Conservation (phyloP, 2,888 invertebrate genomes). For the Leucophenga maculata region DNA sequence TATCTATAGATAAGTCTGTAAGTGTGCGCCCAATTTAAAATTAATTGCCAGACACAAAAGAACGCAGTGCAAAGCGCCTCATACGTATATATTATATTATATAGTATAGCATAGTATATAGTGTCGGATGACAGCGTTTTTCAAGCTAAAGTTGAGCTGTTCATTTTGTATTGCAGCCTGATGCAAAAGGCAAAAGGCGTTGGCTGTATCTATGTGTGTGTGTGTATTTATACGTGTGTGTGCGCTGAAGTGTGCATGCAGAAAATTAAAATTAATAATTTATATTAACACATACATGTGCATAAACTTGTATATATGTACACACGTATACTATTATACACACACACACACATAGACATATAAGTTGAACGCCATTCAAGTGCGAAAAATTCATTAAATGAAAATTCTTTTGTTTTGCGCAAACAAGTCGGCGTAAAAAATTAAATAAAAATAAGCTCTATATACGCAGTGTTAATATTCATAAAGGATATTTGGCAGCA, state of each 20-base stretch:
- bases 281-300: slow-evolving; percentile 55
- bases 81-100: no score
- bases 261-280: slow-evolving; percentile 70
- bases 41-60: slow-evolving; percentile 70
- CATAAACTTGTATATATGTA: slow-evolving; percentile 20
- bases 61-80: slow-evolving; percentile 30
- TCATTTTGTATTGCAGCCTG: neutral
- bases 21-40: slow-evolving; percentile 67
- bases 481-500: no score
- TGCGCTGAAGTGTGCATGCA: slow-evolving; percentile 65
- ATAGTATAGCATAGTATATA: no score
- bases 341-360: no score
- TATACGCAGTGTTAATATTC: neutral
- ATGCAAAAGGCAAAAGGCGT: slow-evolving; percentile 6
- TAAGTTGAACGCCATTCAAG: slow-evolving; percentile 13
- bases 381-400: slow-evolving; percentile 34
- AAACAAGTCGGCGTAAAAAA: slow-evolving; percentile 41
- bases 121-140: no score
- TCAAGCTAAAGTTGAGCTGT: neutral
- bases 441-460: slow-evolving; percentile 43
- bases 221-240: slow-evolving; percentile 37
- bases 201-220: slow-evolving; percentile 24
- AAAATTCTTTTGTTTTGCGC: slow-evolving; percentile 34
- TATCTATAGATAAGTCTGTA: slow-evolving; percentile 46
- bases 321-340: no score